A percentile compares a stretch with the other conserved stretches of the same genome.
Evolutionary conservation across 2,797 vertebrate genomes (phyloP).

Genomic region (Lithobates sylvaticus): DNA sequence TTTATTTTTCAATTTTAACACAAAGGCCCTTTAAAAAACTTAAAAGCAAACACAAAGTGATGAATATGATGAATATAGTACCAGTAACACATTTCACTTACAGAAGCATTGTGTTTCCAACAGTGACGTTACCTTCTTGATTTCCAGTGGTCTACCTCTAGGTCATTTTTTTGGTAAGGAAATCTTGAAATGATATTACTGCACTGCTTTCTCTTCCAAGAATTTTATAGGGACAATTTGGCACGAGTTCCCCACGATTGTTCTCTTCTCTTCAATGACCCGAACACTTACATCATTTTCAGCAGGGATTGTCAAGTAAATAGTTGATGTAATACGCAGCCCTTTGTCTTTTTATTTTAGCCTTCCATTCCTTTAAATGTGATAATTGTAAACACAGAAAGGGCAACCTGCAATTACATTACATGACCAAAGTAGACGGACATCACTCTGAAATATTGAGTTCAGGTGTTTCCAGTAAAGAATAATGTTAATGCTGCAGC

Average conservation of each 20-base stretch:
- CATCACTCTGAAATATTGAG: no score
- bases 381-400: not conserved
- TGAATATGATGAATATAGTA: not conserved
- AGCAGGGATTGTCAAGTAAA: conserved; percentile 31
- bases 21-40: no score
- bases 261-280: conserved; percentile 50
- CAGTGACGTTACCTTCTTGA: conserved; percentile 31
- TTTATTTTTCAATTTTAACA: no score
- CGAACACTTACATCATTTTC: conserved; percentile 61
- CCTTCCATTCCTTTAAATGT: not conserved
- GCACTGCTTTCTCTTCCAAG: conserved; percentile 46
- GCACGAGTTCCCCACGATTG: conserved; percentile 41
- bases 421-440: no score
- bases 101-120: conserved; percentile 11
- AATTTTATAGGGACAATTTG: conserved; percentile 58
- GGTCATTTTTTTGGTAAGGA: conserved; percentile 44
- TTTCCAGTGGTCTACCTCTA: conserved; percentile 38
- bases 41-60: not conserved
- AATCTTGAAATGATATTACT: conserved; percentile 61
- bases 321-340: conserved; percentile 45
- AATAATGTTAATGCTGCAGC: no score
- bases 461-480: no score
- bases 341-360: not conserved
- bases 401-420: not conserved
- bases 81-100: not conserved